Conservation (phyloP, 1,140 invertebrate species). For the Plectus sambesii region DNA sequence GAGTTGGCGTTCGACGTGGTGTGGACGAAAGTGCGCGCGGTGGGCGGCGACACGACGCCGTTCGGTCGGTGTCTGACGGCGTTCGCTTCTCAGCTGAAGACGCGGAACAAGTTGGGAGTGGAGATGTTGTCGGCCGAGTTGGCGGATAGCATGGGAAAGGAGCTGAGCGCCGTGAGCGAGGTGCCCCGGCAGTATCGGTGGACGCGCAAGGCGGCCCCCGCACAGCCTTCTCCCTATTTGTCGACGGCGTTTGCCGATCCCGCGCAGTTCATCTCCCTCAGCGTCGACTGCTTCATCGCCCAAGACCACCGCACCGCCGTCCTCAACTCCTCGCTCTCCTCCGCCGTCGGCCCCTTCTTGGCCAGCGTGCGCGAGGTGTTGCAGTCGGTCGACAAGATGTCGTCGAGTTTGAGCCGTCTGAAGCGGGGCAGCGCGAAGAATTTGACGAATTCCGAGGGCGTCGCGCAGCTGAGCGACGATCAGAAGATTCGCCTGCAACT, state of each 20-base stretch:
- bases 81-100: neutral
- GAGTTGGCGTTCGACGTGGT: conserved; percentile 37
- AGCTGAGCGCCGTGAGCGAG: conserved; percentile 60
- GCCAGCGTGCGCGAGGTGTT: conserved; percentile 70
- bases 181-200: conserved; percentile 80
- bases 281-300: too few species aligned
- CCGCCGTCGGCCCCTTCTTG: conserved; percentile 72
- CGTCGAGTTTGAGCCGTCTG: conserved; percentile 73
- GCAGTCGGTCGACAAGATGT: conserved; percentile 81
- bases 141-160: conserved; percentile 43
- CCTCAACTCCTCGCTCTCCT: too few species aligned
- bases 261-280: too few species aligned
- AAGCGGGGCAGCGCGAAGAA: conserved; percentile 66
- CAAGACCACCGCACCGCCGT: too few species aligned
- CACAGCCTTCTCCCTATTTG: conserved; percentile 65
- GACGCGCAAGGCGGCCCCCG: conserved; percentile 74
- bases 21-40: conserved; percentile 19
- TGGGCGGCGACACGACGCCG: conserved; percentile 10
- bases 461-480: conserved; percentile 61
- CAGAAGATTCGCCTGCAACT: conserved; percentile 84
- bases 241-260: conserved; percentile 56
- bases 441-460: conserved; percentile 36
- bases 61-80: conserved; percentile 15
- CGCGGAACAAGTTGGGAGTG: neutral
- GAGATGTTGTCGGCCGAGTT: conserved; percentile 28